These are phyloP conservation scores for Acleris cristana DNA, from an alignment of 2,888 invertebrate genomes.

Conservation along the genomic window DNA sequence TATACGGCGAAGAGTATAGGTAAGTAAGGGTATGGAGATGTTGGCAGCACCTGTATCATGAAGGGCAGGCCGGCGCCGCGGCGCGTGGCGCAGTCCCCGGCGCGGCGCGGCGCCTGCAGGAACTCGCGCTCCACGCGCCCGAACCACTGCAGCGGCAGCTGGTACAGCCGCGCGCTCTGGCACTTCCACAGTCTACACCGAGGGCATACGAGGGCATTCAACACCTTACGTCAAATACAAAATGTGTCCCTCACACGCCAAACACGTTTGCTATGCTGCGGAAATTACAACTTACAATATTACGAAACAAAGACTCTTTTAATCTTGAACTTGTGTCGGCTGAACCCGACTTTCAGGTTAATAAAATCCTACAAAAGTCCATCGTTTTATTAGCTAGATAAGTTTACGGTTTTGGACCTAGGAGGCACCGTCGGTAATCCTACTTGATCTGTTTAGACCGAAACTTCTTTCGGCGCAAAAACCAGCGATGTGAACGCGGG, in stretches of 20 bases:
- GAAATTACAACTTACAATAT: no score
- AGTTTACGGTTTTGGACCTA: background rate
- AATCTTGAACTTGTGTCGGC: no score
- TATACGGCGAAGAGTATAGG: no score
- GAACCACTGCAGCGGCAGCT: constrained; percentile 87
- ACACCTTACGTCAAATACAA: background rate
- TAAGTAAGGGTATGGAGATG: no score
- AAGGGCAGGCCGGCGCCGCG: constrained; percentile 97
- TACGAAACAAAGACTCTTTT: no score
- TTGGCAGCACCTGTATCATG: constrained; percentile 88
- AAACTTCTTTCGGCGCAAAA: no score
- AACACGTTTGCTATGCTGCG: no score
- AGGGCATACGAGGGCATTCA: background rate
- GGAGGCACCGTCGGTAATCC: background rate
- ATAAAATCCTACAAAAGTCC: background rate
- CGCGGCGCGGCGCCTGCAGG: constrained; percentile 30
- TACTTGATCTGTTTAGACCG: no score
- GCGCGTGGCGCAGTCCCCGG: constrained; percentile 85
- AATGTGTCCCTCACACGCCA: no score
- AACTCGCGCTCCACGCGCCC: constrained; percentile 10
- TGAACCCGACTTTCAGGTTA: no score
- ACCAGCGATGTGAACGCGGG: no score
- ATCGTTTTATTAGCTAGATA: background rate
- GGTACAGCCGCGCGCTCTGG: constrained; percentile 71
- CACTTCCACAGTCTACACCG: constrained; percentile 73